Evolutionary conservation across 2,888 invertebrate species (phyloP).

Genomic region (Chymomyza fuscimana): DNA sequence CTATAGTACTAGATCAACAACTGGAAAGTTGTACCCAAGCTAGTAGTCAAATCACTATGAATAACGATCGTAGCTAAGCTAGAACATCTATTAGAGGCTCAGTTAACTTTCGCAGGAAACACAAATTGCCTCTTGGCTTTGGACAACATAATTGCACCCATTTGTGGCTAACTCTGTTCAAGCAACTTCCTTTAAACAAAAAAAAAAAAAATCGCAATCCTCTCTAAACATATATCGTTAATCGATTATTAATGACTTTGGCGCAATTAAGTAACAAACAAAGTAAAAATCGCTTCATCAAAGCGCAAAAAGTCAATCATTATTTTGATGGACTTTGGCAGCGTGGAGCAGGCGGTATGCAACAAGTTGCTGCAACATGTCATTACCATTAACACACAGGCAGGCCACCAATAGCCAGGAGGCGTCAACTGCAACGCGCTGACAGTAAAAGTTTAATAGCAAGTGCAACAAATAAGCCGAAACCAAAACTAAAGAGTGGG

Average conservation of each 20-base stretch:
- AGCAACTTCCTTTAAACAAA: slow-evolving; percentile 20
- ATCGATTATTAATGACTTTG: slow-evolving; percentile 76
- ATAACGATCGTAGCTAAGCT: neutral
- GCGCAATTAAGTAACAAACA: slow-evolving; percentile 67
- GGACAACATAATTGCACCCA: slow-evolving; percentile 27
- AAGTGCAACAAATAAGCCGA: slow-evolving; percentile 34
- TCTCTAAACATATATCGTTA: slow-evolving; percentile 52
- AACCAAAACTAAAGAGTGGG: neutral
- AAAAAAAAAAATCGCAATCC: slow-evolving; percentile 21
- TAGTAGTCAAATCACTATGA: neutral
- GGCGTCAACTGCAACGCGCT: slow-evolving; percentile 27
- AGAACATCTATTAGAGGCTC: neutral
- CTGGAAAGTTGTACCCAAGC: neutral
- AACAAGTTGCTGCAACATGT: slow-evolving; percentile 31
- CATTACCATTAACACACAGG: slow-evolving; percentile 38
- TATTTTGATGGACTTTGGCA: slow-evolving; percentile 10
- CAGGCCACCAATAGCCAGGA: slow-evolving; percentile 32
- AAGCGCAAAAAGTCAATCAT: slow-evolving; percentile 8
- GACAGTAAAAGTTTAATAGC: slow-evolving; percentile 63
- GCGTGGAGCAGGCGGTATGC: neutral
- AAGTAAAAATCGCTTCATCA: slow-evolving; percentile 59
- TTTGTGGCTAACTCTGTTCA: slow-evolving; percentile 42
- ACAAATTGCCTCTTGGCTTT: slow-evolving; percentile 35
- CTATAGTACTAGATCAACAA: neutral
- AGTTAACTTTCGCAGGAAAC: slow-evolving; percentile 43